A percentile compares a stretch with the other conserved stretches of the same genome.
phyloP scores from a whole-genome alignment of 2,797 vertebrate species.

The Glossophaga mutica region DNA sequence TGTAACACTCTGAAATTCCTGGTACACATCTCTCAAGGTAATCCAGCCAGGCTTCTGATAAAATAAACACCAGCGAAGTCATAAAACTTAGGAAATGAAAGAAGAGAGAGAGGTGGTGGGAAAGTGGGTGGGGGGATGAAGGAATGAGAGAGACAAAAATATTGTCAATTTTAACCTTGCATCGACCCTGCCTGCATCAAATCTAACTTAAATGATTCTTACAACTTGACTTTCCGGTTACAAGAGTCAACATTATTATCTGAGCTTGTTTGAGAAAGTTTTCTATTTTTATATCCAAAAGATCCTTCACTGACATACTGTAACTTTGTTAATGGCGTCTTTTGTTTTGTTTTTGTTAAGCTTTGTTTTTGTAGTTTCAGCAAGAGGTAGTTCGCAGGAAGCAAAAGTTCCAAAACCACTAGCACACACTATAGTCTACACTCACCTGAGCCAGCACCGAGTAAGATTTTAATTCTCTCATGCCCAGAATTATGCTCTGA shows the following conservation, averaged over 20 bases:
- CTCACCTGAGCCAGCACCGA: not conserved
- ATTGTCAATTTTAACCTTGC: not conserved
- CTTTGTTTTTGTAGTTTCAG: not conserved
- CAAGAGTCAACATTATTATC: not conserved
- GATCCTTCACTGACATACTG: not conserved
- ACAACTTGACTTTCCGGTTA: not conserved
- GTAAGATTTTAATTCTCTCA: conserved; percentile 19
- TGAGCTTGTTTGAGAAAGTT: not conserved
- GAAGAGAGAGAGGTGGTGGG: accelerated
- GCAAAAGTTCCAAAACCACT: not conserved
- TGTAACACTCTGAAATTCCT: not conserved
- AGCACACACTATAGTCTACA: not conserved
- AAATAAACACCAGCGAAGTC: not conserved
- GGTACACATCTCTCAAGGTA: not conserved
- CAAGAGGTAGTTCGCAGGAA: not conserved
- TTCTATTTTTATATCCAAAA: not conserved
- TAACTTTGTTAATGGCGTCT: not conserved
- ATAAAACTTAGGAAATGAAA: not conserved
- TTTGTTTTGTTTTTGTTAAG: not conserved
- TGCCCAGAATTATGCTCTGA: conserved; percentile 41
- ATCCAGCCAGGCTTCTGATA: not conserved
- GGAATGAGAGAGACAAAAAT: not conserved
- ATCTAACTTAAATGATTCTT: not conserved
- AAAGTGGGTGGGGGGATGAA: accelerated
- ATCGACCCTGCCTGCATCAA: not conserved